These are phyloP conservation scores for Ameiurus melas DNA, from an alignment of 2,113 vertebrate genomes.

Conservation along the genomic window DNA sequence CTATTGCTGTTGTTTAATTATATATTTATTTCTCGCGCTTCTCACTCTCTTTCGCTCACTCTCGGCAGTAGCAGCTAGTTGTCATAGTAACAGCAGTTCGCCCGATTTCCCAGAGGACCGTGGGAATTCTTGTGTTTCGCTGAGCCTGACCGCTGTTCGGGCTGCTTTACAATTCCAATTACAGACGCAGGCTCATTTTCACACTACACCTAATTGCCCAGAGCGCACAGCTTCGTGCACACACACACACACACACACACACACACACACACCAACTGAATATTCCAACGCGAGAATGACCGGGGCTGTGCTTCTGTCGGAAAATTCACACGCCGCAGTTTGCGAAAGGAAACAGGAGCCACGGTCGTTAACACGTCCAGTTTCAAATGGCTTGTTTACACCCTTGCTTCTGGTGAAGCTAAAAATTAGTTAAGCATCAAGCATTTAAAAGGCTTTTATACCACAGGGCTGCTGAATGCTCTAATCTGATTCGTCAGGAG, in stretches of 20 bases:
- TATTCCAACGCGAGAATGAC: constrained; percentile 3
- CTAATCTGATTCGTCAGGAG: not conserved
- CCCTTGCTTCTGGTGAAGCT: not conserved
- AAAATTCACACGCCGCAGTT: constrained; percentile 16
- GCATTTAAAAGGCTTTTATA: not conserved
- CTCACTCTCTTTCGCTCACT: constrained; percentile 70
- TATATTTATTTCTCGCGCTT: constrained; percentile 42
- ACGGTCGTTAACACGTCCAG: not conserved
- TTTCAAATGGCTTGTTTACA: not conserved
- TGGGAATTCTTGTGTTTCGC: constrained; percentile 74
- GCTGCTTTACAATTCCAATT: constrained; percentile 53
- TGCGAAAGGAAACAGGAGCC: constrained; percentile 5
- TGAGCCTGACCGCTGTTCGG: constrained; percentile 63
- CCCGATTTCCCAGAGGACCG: constrained; percentile 73
- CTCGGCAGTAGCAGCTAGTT: constrained; percentile 76
- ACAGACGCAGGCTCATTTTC: constrained; percentile 39
- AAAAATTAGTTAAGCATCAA: not conserved
- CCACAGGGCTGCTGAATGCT: not conserved
- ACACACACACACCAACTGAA: constrained; percentile 21
- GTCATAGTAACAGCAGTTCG: constrained; percentile 79
- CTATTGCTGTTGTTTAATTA: constrained; percentile 13
- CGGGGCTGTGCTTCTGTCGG: not conserved
- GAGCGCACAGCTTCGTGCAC: not conserved
- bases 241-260: not conserved
- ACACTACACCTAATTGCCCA: constrained; percentile 29